A percentile compares a stretch with the other conserved stretches of the same genome.
Conservation (phyloP, 23 tunicate species). For the Trididemnum nubilum region DNA sequence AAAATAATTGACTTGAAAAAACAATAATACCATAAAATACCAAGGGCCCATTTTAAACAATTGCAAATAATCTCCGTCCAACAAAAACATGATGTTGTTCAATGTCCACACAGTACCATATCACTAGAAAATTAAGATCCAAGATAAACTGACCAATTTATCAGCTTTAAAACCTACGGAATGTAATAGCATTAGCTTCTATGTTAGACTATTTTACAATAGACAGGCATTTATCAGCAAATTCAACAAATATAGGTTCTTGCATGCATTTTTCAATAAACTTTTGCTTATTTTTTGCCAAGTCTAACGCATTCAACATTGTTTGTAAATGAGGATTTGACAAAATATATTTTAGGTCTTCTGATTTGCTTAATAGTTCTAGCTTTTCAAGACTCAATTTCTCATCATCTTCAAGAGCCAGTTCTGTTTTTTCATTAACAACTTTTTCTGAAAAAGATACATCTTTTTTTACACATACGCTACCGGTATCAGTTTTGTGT, state of each 20-base stretch:
- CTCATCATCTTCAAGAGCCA: conserved; percentile 47
- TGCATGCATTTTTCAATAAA: conserved; percentile 54
- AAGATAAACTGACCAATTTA: too few species aligned
- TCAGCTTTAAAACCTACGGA: too few species aligned
- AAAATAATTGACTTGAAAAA: too few species aligned
- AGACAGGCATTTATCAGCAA: conserved; percentile 71
- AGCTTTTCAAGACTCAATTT: conserved; percentile 24
- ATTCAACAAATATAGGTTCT: conserved; percentile 84
- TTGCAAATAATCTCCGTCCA: too few species aligned
- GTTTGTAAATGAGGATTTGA: conserved; percentile 55
- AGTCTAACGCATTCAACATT: conserved; percentile 46
- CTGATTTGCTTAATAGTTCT: conserved; percentile 29
- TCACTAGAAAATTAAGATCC: too few species aligned
- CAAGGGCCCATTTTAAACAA: too few species aligned
- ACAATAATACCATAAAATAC: too few species aligned
- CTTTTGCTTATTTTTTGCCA: conserved; percentile 2
- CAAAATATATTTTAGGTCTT: conserved; percentile 14
- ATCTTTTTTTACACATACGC: background rate
- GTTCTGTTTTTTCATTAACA: background rate
- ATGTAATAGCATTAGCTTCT: background rate
- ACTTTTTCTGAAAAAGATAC: background rate
- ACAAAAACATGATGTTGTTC: too few species aligned
- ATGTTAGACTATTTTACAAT: conserved; percentile 16
- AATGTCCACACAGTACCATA: too few species aligned
- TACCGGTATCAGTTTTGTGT: background rate